Evolutionary conservation across 2,113 vertebrate species (phyloP).

Genomic region (Vidua macroura): DNA sequence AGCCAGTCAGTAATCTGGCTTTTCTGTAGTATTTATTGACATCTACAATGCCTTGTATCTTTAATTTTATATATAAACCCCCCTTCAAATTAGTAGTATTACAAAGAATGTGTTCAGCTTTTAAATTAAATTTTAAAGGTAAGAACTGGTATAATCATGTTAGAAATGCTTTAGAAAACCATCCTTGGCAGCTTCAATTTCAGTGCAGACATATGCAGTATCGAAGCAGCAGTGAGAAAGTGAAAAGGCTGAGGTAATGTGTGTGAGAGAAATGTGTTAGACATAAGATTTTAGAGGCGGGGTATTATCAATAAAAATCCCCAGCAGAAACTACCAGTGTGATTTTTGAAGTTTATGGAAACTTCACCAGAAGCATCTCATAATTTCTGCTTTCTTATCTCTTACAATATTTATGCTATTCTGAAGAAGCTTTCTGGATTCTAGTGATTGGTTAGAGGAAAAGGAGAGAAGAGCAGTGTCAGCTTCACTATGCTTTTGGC

Average conservation of each 20-base stretch:
- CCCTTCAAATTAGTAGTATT: neutral
- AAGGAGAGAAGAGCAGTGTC: neutral
- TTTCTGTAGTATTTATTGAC: constrained; percentile 23
- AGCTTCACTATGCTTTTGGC: neutral
- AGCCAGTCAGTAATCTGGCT: constrained; percentile 25
- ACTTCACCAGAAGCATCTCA: neutral
- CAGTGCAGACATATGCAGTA: neutral
- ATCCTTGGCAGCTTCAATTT: constrained; percentile 52
- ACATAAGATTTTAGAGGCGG: neutral
- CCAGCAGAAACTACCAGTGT: neutral
- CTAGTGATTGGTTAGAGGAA: neutral
- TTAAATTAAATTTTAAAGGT: constrained; percentile 57
- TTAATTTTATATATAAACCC: constrained; percentile 34
- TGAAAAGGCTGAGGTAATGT: neutral
- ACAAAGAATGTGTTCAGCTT: constrained; percentile 21
- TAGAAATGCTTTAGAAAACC: constrained; percentile 23
- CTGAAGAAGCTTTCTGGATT: neutral
- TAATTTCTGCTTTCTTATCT: neutral
- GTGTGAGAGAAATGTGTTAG: neutral
- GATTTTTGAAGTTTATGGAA: neutral
- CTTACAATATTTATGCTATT: neutral
- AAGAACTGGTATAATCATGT: neutral
- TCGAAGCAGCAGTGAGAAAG: neutral
- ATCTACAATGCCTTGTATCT: neutral
- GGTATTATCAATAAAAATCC: neutral